A percentile compares a stretch with the other conserved stretches of the same genome.
phyloP scores from a whole-genome alignment of 1,140 invertebrate species.

The Pollicipes pollicipes region DNA sequence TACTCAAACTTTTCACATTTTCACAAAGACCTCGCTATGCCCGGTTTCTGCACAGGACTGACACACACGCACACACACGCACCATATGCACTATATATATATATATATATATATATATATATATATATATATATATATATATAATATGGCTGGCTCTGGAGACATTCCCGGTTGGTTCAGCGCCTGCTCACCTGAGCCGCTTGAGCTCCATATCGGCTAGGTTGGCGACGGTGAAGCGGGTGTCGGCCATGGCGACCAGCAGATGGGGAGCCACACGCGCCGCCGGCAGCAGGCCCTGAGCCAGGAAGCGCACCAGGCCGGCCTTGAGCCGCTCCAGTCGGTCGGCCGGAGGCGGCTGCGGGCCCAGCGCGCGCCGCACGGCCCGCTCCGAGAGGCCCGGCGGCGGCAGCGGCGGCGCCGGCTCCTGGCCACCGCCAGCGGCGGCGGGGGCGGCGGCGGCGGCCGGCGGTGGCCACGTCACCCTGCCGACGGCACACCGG shows the following conservation, averaged over 20 bases:
- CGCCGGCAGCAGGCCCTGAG: constrained; percentile 51
- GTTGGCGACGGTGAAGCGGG: constrained; percentile 59
- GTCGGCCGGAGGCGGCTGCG: constrained; percentile 54
- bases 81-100: too few species aligned
- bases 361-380: constrained; percentile 59
- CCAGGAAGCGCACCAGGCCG: constrained; percentile 63
- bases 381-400: constrained; percentile 58
- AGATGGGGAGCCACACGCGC: constrained; percentile 55
- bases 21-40: too few species aligned
- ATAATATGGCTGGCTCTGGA: too few species aligned
- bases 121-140: too few species aligned
- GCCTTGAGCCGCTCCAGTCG: constrained; percentile 63
- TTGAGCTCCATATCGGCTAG: constrained; percentile 54
- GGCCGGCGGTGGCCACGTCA: neutral
- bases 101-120: too few species aligned
- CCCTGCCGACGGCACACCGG: neutral
- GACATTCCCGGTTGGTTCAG: too few species aligned
- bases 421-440: constrained; percentile 37
- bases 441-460: constrained; percentile 23
- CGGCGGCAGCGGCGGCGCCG: constrained; percentile 28
- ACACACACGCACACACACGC: too few species aligned
- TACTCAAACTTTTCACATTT: too few species aligned
- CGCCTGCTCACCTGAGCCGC: constrained; percentile 33
- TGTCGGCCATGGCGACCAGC: constrained; percentile 69
- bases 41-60: too few species aligned